Percentiles rank a stretch among this genome's conserved stretches.
Conservation (phyloP, 2,888 invertebrate species). For the Drosophila multiciliata region DNA sequence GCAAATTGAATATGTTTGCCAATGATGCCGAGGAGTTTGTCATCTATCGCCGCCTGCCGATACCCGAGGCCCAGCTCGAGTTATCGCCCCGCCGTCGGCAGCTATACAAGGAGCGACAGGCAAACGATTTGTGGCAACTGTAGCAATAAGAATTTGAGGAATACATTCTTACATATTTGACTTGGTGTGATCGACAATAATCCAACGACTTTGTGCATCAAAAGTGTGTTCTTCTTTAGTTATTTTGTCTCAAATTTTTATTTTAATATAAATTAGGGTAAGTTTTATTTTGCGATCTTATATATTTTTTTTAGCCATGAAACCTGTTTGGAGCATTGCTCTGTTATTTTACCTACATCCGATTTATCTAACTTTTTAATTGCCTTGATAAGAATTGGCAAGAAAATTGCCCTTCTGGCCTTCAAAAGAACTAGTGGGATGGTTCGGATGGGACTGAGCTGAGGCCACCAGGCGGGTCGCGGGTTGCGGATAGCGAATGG, state of each 20-base stretch:
- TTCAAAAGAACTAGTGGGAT: background rate
- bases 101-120: constrained; percentile 41
- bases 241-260: background rate
- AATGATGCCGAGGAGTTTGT: constrained; percentile 40
- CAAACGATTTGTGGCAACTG: constrained; percentile 43
- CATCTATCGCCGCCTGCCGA: constrained; percentile 49
- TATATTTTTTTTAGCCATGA: background rate
- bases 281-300: background rate
- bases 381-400: constrained; percentile 29
- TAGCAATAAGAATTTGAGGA: constrained; percentile 47
- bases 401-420: constrained; percentile 22
- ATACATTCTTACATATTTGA: background rate
- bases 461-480: too few relatives aligned
- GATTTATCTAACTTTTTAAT: constrained; percentile 17
- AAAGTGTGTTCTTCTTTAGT: constrained; percentile 1
- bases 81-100: constrained; percentile 50
- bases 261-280: background rate
- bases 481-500: too few relatives aligned
- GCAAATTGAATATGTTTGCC: constrained; percentile 58
- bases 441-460: too few relatives aligned
- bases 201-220: constrained; percentile 23
- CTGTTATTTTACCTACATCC: constrained; percentile 19
- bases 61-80: background rate
- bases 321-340: constrained; percentile 22
- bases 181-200: constrained; percentile 30